These are phyloP conservation scores for Artemisiospiza belli DNA, from an alignment of 2,113 vertebrate genomes.

Conservation along the genomic window DNA sequence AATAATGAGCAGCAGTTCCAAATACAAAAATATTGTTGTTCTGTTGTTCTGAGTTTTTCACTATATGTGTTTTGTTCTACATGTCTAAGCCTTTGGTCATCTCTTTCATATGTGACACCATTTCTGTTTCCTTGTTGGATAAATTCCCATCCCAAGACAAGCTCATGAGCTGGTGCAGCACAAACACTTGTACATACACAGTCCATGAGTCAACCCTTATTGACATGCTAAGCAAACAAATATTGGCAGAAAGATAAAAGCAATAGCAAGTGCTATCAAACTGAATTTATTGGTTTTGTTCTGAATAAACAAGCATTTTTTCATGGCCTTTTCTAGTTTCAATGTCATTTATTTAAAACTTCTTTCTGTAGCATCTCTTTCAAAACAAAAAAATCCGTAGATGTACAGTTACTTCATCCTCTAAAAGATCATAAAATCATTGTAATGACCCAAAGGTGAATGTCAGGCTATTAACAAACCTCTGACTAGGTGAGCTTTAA, in stretches of 20 bases:
- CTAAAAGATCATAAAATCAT: background rate
- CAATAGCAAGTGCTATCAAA: background rate
- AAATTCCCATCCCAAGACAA: background rate
- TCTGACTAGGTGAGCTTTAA: background rate
- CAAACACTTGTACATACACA: background rate
- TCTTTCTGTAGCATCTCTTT: background rate
- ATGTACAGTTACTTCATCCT: background rate
- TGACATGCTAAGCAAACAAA: background rate
- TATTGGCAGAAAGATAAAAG: background rate
- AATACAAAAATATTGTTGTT: background rate
- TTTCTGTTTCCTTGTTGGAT: background rate
- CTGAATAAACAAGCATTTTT: background rate
- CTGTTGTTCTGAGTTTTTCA: background rate
- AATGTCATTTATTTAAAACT: background rate
- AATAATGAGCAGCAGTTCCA: background rate
- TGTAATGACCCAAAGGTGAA: background rate
- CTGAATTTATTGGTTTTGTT: background rate
- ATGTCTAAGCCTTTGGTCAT: background rate
- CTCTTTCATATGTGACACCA: background rate
- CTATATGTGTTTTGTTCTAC: background rate
- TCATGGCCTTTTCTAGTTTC: background rate
- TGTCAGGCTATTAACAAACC: background rate
- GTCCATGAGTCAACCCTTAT: background rate
- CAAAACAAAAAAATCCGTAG: background rate
- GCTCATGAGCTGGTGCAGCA: background rate